Conservation (phyloP, 2,113 vertebrate genomes). For the Copsychus sechellarum region DNA sequence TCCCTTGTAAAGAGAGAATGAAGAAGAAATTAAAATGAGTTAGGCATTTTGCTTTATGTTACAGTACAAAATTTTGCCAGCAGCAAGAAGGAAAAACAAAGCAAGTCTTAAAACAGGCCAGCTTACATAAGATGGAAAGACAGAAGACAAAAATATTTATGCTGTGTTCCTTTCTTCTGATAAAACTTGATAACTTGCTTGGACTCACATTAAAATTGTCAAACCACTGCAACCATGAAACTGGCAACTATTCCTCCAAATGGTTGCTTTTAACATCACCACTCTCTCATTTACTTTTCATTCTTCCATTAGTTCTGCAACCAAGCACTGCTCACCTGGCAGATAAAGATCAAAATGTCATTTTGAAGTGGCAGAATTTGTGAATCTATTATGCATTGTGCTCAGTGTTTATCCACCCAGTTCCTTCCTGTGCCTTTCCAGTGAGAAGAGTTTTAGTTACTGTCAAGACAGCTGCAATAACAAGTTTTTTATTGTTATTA, state of each 20-base stretch:
- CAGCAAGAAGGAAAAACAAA: background rate
- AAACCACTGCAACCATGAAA: background rate
- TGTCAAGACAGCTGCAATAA: background rate
- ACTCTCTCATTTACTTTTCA: background rate
- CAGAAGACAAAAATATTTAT: background rate
- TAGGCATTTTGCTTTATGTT: background rate
- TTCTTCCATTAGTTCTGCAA: background rate
- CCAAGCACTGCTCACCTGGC: background rate
- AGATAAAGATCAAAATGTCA: background rate
- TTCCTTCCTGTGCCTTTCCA: background rate
- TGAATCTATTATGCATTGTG: background rate
- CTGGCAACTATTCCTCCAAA: background rate
- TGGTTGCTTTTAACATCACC: background rate
- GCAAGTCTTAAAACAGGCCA: background rate
- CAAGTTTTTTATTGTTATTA: background rate
- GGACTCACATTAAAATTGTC: background rate
- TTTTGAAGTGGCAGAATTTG: background rate
- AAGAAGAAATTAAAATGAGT: background rate
- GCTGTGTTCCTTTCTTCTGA: background rate
- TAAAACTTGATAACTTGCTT: background rate
- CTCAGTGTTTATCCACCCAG: background rate
- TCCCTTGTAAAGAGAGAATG: background rate
- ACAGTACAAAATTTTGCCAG: background rate
- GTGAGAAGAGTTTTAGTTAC: background rate
- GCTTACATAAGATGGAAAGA: background rate